phyloP scores from a whole-genome alignment of 2,888 invertebrate genomes.

The Machimus atricapillus region DNA sequence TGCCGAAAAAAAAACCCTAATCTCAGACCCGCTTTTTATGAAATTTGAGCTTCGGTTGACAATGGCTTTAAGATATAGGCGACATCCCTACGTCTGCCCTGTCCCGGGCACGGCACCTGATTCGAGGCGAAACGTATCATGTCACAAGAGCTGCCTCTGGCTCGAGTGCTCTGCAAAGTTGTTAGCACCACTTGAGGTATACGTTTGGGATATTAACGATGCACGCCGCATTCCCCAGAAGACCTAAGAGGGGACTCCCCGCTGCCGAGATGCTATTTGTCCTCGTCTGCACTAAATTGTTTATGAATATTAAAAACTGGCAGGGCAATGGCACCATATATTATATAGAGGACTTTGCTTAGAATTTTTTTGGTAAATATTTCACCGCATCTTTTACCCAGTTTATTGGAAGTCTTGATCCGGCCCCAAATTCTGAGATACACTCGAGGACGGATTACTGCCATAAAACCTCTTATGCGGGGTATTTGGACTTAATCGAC shows the following conservation, averaged over 20 bases:
- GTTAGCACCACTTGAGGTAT: constrained; percentile 46
- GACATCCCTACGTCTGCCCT: not conserved
- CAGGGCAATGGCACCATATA: constrained; percentile 1
- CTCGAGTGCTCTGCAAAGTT: constrained; percentile 47
- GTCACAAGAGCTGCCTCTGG: constrained; percentile 40
- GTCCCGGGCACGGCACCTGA: not conserved
- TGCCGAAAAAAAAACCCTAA: not conserved
- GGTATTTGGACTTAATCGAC: constrained; percentile 47
- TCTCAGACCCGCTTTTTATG: not conserved
- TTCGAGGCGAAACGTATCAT: constrained; percentile 38
- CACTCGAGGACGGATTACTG: constrained; percentile 44
- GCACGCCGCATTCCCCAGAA: not conserved
- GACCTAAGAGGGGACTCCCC: not conserved
- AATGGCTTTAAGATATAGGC: not conserved
- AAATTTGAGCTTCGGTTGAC: not conserved
- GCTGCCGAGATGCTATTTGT: not conserved
- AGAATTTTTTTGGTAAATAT: not conserved
- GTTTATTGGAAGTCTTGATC: constrained; percentile 14
- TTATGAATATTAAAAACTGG: constrained; percentile 31
- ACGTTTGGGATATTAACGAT: constrained; percentile 46
- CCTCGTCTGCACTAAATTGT: constrained; percentile 24
- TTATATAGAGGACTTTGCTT: not conserved
- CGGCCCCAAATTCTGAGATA: not conserved
- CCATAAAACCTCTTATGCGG: constrained; percentile 47
- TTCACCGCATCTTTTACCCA: constrained; percentile 3